phyloP scores from a whole-genome alignment of 2,113 vertebrate species.

The Pachycephala philippinensis region DNA sequence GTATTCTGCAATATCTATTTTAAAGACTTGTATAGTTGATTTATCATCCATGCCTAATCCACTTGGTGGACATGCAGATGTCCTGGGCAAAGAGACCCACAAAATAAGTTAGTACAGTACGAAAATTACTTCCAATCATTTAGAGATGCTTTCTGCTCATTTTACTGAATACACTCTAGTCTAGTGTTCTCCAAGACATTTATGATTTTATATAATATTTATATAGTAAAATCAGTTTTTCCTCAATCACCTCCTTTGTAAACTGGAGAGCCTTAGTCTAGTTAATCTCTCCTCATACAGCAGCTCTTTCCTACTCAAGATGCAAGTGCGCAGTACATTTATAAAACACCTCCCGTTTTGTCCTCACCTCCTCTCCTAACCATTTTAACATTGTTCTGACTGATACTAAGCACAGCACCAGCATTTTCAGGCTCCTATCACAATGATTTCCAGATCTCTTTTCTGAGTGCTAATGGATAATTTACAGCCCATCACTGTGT shows the following conservation, averaged over 20 bases:
- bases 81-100: background rate
- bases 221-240: background rate
- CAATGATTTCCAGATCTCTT: background rate
- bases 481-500: background rate
- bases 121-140: background rate
- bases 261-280: background rate
- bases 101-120: background rate
- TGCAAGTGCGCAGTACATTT: background rate
- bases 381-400: background rate
- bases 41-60: background rate
- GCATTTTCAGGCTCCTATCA: background rate
- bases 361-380: background rate
- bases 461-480: conserved; percentile 25
- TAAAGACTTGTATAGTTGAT: background rate
- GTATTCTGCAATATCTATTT: background rate
- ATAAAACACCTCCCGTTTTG: background rate
- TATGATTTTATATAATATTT: background rate
- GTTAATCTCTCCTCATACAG: background rate
- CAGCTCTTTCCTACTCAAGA: background rate
- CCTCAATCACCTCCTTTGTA: background rate
- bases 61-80: too few relatives aligned
- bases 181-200: background rate
- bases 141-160: background rate
- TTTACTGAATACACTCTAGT: background rate
- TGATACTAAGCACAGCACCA: background rate